Conservation (phyloP, 1,140 invertebrate species). For the Pristionchus pacificus region DNA sequence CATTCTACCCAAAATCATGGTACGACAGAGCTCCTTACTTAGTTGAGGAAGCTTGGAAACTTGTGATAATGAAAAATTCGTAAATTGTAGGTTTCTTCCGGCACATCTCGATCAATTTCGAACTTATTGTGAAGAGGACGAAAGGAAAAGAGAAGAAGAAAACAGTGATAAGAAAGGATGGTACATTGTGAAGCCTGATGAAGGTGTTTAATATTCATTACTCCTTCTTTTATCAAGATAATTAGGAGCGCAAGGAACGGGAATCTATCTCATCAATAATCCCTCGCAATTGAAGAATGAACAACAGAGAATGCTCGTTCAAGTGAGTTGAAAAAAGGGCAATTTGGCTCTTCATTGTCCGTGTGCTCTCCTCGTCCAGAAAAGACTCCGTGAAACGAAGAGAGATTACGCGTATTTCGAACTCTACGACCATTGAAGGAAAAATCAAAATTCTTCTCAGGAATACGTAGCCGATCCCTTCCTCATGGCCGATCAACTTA, state of each 20-base stretch:
- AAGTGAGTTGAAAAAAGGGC: constrained; percentile 4
- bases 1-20: constrained; percentile 63
- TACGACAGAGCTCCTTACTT: too few relatives aligned
- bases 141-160: constrained; percentile 8
- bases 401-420: too few relatives aligned
- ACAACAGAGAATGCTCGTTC: constrained; percentile 56
- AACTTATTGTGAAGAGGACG: constrained; percentile 54
- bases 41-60: too few relatives aligned
- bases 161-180: constrained; percentile 39
- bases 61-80: background rate
- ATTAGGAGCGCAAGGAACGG: constrained; percentile 62
- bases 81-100: constrained; percentile 56
- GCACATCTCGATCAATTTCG: constrained; percentile 51
- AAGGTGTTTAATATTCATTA: constrained; percentile 34
- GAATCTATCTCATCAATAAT: constrained; percentile 61
- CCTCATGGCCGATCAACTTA: constrained; percentile 60
- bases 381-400: too few relatives aligned
- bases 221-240: background rate
- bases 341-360: too few relatives aligned
- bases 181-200: constrained; percentile 63
- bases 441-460: constrained; percentile 39
- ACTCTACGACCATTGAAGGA: too few relatives aligned
- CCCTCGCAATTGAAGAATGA: constrained; percentile 55
- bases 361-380: too few relatives aligned
- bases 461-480: constrained; percentile 62